Evolutionary conservation across 2,888 invertebrate genomes (phyloP).

Genomic region (Phaedon cochleariae): DNA sequence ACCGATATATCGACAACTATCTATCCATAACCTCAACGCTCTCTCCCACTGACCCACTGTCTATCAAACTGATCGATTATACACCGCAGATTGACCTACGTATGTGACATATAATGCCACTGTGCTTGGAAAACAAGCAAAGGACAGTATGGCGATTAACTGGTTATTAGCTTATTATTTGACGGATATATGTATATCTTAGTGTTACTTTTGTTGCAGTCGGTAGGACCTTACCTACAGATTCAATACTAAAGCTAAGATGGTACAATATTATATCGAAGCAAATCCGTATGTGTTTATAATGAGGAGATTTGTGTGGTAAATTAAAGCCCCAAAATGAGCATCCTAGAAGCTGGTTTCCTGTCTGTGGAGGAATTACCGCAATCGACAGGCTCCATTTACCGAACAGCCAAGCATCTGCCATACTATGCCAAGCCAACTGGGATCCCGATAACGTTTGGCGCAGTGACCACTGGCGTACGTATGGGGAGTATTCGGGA

Average conservation of each 20-base stretch:
- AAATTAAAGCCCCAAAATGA: not conserved
- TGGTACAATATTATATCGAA: too few relatives aligned
- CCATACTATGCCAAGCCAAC: not conserved
- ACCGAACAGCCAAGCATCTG: not conserved
- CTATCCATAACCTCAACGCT: not conserved
- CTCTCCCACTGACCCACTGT: not conserved
- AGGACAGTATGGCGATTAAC: too few relatives aligned
- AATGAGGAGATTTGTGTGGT: not conserved
- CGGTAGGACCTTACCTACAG: not conserved
- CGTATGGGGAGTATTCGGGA: not conserved
- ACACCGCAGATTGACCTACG: not conserved
- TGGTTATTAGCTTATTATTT: too few relatives aligned
- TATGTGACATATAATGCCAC: too few relatives aligned
- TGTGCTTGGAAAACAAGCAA: too few relatives aligned
- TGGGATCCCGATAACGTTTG: not conserved
- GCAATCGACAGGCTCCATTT: not conserved
- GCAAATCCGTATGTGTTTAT: too few relatives aligned
- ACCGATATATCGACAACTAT: not conserved
- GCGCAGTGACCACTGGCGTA: not conserved
- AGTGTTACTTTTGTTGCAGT: not conserved
- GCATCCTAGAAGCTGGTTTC: not conserved
- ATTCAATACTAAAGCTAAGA: not conserved
- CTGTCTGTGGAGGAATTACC: not conserved
- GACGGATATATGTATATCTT: too few relatives aligned
- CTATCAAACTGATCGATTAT: not conserved